phyloP scores from a whole-genome alignment of 2,888 invertebrate genomes.

The Mimumesa dahlbomi region DNA sequence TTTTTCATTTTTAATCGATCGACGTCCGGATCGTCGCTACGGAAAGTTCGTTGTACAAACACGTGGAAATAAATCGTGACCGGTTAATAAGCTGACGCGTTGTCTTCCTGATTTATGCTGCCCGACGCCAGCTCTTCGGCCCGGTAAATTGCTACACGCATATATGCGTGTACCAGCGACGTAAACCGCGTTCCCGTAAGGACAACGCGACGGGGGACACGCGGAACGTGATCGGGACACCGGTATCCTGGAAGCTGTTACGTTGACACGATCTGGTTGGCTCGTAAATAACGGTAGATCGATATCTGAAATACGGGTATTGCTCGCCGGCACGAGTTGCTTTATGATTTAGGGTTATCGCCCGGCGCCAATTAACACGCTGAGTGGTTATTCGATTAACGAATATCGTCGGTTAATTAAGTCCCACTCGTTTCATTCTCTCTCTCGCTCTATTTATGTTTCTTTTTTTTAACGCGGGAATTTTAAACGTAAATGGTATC shows the following conservation, averaged over 20 bases:
- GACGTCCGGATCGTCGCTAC: conserved; percentile 11
- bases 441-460: background rate
- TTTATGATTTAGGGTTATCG: conserved; percentile 45
- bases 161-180: conserved; percentile 43
- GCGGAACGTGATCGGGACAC: conserved; percentile 48
- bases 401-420: too few species aligned
- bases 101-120: conserved; percentile 69
- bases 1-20: background rate
- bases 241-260: conserved; percentile 56
- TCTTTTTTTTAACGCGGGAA: too few species aligned
- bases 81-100: conserved; percentile 69
- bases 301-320: conserved; percentile 39
- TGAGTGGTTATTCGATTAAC: background rate
- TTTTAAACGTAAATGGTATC: too few species aligned
- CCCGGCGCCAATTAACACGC: conserved; percentile 21
- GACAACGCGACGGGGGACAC: conserved; percentile 43
- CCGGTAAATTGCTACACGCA: conserved; percentile 59
- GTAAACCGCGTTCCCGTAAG: conserved; percentile 53
- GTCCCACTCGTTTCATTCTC: too few species aligned
- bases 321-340: background rate
- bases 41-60: conserved; percentile 36
- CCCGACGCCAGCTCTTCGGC: conserved; percentile 60
- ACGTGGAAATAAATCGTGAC: conserved; percentile 51
- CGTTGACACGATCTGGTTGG: conserved; percentile 51
- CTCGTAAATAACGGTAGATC: conserved; percentile 54